These are phyloP conservation scores for Heliconius aoede DNA, from an alignment of 2,888 invertebrate genomes.

Conservation along the genomic window DNA sequence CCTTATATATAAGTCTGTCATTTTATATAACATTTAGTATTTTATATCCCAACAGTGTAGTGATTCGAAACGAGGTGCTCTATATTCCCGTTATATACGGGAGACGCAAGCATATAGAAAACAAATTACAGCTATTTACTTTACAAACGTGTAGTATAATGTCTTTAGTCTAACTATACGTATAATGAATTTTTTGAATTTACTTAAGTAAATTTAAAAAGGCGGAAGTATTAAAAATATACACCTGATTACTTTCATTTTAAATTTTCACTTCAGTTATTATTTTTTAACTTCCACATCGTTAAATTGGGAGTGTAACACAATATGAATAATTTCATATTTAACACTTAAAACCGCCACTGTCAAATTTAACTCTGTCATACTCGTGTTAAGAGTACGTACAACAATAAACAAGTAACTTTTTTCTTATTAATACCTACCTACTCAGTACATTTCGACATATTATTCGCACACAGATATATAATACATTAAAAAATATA, in stretches of 20 bases:
- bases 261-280: too few relatives aligned
- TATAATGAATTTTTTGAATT: neutral
- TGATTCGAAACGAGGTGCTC: neutral
- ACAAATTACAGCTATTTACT: neutral
- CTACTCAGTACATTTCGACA: too few relatives aligned
- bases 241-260: neutral
- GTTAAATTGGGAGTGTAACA: neutral
- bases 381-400: neutral
- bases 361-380: neutral
- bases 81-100: conserved; percentile 10
- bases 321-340: neutral
- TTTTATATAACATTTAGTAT: neutral
- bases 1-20: neutral
- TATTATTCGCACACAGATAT: neutral
- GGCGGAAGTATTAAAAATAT: neutral
- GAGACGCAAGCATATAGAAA: neutral
- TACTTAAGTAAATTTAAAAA: neutral
- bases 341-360: neutral
- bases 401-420: neutral
- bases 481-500: neutral
- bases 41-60: neutral
- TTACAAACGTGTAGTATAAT: neutral
- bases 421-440: too few relatives aligned
- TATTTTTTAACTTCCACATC: too few relatives aligned
- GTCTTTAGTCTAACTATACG: conserved; percentile 1